phyloP scores from a whole-genome alignment of 2,888 invertebrate genomes.

The Cryptus viduatorius region DNA sequence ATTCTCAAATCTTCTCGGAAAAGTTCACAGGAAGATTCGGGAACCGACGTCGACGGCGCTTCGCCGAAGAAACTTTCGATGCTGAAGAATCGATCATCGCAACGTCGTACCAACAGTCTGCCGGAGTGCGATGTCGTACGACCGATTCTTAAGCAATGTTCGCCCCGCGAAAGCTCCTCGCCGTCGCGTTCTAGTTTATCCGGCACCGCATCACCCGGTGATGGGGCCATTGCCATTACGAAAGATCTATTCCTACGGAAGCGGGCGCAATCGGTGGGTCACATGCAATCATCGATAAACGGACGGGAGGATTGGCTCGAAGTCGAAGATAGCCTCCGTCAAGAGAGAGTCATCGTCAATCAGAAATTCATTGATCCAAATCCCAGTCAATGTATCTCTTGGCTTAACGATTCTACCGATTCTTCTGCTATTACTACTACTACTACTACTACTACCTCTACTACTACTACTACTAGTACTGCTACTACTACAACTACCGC shows the following conservation, averaged over 20 bases:
- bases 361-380: slow-evolving; percentile 57
- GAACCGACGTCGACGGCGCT: slow-evolving; percentile 87
- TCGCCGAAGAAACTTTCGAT: slow-evolving; percentile 87
- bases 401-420: slow-evolving; percentile 63
- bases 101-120: slow-evolving; percentile 87
- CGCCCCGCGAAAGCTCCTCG: slow-evolving; percentile 87
- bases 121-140: slow-evolving; percentile 86
- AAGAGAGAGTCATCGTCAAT: slow-evolving; percentile 31
- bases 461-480: slow-evolving; percentile 22
- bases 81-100: slow-evolving; percentile 86
- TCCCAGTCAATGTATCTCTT: slow-evolving; percentile 55
- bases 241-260: slow-evolving; percentile 82
- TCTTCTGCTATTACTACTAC: slow-evolving; percentile 2
- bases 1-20: slow-evolving; percentile 92
- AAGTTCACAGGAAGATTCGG: slow-evolving; percentile 88
- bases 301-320: slow-evolving; percentile 57
- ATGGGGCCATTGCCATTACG: slow-evolving; percentile 86
- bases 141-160: slow-evolving; percentile 89
- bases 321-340: slow-evolving; percentile 44
- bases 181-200: slow-evolving; percentile 89
- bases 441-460: slow-evolving; percentile 10
- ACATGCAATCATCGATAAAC: slow-evolving; percentile 75
- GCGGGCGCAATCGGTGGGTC: slow-evolving; percentile 81
- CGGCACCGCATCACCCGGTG: slow-evolving; percentile 84
- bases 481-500: slow-evolving; percentile 36